Conservation (phyloP, 2,888 invertebrate genomes). For the Cactoblastis cactorum region DNA sequence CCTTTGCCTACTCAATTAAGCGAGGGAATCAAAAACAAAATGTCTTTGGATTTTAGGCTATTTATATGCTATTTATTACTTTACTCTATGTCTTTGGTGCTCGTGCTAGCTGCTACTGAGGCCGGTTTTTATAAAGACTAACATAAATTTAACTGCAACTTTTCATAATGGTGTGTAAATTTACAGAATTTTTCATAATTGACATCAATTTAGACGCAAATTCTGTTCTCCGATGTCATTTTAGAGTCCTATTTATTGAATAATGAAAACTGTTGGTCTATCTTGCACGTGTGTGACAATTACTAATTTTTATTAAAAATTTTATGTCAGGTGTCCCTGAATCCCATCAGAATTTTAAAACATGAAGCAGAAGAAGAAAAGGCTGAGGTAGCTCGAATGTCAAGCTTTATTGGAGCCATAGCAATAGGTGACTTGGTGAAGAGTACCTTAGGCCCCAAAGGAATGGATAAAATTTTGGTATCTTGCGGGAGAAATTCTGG, state of each 20-base stretch:
- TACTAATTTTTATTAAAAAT: constrained; percentile 21
- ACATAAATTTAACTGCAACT: neutral
- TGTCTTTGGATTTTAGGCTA: too few relatives aligned
- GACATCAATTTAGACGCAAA: neutral
- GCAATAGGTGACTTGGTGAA: constrained; percentile 99
- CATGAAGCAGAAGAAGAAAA: constrained; percentile 99
- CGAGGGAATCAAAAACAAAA: too few relatives aligned
- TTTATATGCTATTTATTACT: too few relatives aligned
- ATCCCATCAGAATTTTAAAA: constrained; percentile 96
- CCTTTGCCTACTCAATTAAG: too few relatives aligned
- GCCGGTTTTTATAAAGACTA: neutral
- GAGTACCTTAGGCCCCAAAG: constrained; percentile 98
- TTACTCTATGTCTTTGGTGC: constrained; percentile 4
- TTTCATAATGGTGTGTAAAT: neutral
- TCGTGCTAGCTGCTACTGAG: neutral
- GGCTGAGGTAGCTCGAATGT: constrained; percentile 97
- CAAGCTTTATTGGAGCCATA: constrained; percentile 98
- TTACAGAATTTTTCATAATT: neutral
- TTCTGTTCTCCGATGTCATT: neutral
- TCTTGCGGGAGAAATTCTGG: constrained; percentile 89
- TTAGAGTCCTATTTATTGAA: constrained; percentile 14
- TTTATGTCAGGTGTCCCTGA: constrained; percentile 86
- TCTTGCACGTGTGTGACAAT: constrained; percentile 48
- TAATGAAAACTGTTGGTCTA: constrained; percentile 39
- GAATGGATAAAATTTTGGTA: constrained; percentile 96